Evolutionary conservation across 2,888 invertebrate genomes (phyloP), one percentile per base, ranked within the genome.

Genomic region (Allophyes oxyacanthae): DNA sequence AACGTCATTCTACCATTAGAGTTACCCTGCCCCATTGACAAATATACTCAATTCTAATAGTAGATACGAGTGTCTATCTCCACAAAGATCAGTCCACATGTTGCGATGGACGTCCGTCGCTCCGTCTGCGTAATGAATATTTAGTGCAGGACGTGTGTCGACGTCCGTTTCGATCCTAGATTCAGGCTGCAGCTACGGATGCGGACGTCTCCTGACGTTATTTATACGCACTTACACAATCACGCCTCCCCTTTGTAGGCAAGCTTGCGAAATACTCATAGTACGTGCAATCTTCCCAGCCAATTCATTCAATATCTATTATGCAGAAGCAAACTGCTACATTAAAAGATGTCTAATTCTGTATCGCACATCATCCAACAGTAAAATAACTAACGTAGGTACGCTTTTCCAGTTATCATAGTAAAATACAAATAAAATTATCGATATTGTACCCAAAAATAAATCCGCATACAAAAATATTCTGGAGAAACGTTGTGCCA

Each of bases 71-170:
- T 28, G 28, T 28, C 3, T 6, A 28, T 28, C 28, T 6, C 8
- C 4, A 10, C 33, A 6, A 10, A n/a, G 37, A 7, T 15, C 7
- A 37, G n/a, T 15, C 15, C 37, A 28, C 46, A 25, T 26, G 40
- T 32, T 9, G 43, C 20, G 26, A 43, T 46, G 43, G 25, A 20
- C 25, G 41, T 34, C 50, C 50, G 50, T 41, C 33, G 25, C 15
- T 13, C 41, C 43, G 52, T 44, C 36, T 55, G 43, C 54, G 46
- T 52, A 71, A 75, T 72, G 54, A 61, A 68, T 66, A 72, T 71
- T 62, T 71, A 73, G 64, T 62, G 56, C 67, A 71, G 72, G 66
- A 74, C 55, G 70, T 49, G 52, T 13, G 37, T 20, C 6, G 20
- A 28, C 33, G 34, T 36, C 45, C 30, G 15, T 26, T 50, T 49